A percentile compares a stretch with the other conserved stretches of the same genome.
Conservation (phyloP, 2,888 invertebrate genomes). For the Drosophila tanythrix region DNA sequence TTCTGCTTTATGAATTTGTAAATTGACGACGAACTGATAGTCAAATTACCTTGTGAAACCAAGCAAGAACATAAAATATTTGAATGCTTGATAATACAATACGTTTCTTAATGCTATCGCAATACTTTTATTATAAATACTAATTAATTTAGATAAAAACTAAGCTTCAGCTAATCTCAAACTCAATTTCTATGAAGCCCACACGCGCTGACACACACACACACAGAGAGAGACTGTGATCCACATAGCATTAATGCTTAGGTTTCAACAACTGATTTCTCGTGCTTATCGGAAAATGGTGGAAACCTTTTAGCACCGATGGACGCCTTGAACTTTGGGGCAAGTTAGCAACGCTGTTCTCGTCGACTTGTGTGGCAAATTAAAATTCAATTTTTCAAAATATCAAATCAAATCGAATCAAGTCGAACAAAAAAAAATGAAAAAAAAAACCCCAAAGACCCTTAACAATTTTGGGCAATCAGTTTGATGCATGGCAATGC, state of each 20-base stretch:
- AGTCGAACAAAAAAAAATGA: conserved; percentile 3
- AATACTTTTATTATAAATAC: conserved; percentile 1
- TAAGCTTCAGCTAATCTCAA: conserved; percentile 8
- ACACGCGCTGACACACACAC: conserved; percentile 5
- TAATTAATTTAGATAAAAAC: conserved; percentile 16
- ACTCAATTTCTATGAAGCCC: conserved; percentile 12
- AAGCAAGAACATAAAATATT: not conserved
- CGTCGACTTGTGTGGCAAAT: conserved; percentile 73
- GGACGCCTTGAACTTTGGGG: conserved; percentile 7
- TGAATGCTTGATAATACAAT: not conserved
- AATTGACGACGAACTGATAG: not conserved
- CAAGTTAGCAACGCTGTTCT: conserved; percentile 16
- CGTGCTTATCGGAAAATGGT: conserved; percentile 67
- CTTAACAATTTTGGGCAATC: conserved; percentile 25
- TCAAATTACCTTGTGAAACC: not conserved
- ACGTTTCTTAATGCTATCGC: not conserved
- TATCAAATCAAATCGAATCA: conserved; percentile 54
- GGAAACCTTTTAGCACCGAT: conserved; percentile 67
- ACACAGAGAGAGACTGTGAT: conserved; percentile 1
- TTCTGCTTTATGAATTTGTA: not conserved
- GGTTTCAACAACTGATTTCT: conserved; percentile 52
- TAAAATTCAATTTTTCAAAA: conserved; percentile 79
- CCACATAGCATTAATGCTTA: conserved; percentile 37
- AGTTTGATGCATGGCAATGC: conserved; percentile 32
- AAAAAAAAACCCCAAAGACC: not conserved